These are phyloP conservation scores for Pseudorhiza aurosa DNA, from an alignment of 30 jellyfish, hydroid and myxozoan species.

Conservation along the genomic window DNA sequence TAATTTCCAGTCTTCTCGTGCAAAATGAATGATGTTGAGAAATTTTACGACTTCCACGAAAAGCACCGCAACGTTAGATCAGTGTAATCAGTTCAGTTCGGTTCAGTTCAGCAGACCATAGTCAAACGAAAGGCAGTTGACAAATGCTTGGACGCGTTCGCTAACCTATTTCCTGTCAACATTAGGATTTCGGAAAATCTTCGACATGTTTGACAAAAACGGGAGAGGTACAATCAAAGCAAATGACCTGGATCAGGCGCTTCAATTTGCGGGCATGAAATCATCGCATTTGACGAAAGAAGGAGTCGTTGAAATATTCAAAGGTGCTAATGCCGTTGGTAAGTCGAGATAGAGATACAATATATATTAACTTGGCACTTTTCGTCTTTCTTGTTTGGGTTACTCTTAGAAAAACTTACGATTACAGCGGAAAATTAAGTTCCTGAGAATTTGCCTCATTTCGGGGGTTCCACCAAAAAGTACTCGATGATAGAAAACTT, in stretches of 20 bases:
- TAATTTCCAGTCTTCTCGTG: too few species aligned
- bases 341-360: too few species aligned
- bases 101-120: too few species aligned
- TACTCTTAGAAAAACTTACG: too few species aligned
- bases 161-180: neutral
- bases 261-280: slow-evolving; percentile 59
- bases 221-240: slow-evolving; percentile 88
- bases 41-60: neutral
- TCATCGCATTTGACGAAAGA: slow-evolving; percentile 57
- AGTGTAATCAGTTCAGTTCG: neutral
- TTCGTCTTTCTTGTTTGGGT: too few species aligned
- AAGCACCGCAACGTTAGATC: neutral
- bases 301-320: slow-evolving; percentile 64
- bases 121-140: too few species aligned
- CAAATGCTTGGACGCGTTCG: neutral
- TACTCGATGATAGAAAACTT: too few species aligned
- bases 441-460: too few species aligned
- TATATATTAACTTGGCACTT: too few species aligned
- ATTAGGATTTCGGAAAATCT: slow-evolving; percentile 78
- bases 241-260: slow-evolving; percentile 77
- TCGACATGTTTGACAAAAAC: slow-evolving; percentile 83
- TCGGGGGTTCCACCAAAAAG: too few species aligned
- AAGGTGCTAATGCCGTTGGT: slow-evolving; percentile 87
- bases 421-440: too few species aligned
- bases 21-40: too few species aligned